Evolutionary conservation across 1,140 invertebrate species (phyloP).

Genomic region (Helicoverpa armigera): DNA sequence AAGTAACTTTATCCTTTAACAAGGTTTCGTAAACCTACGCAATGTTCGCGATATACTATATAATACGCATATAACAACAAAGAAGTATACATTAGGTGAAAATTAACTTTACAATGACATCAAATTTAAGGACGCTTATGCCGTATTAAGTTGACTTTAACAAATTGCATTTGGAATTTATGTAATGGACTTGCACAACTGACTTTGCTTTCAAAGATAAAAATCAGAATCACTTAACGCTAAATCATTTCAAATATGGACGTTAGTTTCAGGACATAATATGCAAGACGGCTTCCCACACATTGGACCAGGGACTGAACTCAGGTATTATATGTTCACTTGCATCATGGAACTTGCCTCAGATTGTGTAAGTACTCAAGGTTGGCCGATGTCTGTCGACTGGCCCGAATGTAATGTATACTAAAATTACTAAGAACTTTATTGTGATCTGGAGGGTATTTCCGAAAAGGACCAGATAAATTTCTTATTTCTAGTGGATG

Average conservation of each 20-base stretch:
- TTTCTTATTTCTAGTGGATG: constrained; percentile 84
- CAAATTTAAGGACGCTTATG: constrained; percentile 55
- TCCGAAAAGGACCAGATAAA: constrained; percentile 79
- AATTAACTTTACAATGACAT: constrained; percentile 56
- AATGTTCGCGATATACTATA: constrained; percentile 60
- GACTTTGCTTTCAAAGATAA: constrained; percentile 64
- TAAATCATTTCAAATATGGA: constrained; percentile 86
- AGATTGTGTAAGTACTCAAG: constrained; percentile 32
- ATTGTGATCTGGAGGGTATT: constrained; percentile 82
- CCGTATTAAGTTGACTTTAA: constrained; percentile 44
- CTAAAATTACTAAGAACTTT: constrained; percentile 79
- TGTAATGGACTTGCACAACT: constrained; percentile 56
- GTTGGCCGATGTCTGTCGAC: constrained; percentile 36
- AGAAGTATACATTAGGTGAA: constrained; percentile 69
- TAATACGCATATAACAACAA: constrained; percentile 77
- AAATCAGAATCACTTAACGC: constrained; percentile 83
- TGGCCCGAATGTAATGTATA: constrained; percentile 72
- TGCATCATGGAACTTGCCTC: neutral
- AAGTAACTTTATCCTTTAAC: constrained; percentile 77
- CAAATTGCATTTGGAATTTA: constrained; percentile 55
- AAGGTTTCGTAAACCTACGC: constrained; percentile 75
- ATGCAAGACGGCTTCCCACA: constrained; percentile 81
- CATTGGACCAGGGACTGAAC: constrained; percentile 60
- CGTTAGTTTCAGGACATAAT: constrained; percentile 84
- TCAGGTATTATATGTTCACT: neutral